Evolutionary conservation across 2,888 invertebrate genomes (phyloP).

Genomic region (Apoda limacodes): DNA sequence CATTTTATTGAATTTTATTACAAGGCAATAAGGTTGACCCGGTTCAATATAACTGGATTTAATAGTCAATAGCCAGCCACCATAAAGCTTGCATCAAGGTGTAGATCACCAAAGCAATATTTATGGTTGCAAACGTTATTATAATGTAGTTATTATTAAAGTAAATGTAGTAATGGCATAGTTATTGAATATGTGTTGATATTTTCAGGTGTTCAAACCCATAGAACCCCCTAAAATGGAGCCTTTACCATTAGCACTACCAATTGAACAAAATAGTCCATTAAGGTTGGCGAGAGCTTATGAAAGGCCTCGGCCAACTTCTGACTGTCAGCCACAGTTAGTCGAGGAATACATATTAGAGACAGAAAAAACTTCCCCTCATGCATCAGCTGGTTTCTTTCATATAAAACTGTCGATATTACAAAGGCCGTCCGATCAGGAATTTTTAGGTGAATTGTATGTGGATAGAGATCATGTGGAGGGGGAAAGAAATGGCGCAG

Average conservation of each 20-base stretch:
- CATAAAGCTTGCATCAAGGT: no score
- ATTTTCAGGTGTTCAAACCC: conserved; percentile 70
- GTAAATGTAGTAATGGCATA: no score
- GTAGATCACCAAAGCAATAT: not conserved
- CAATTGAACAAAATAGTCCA: conserved; percentile 52
- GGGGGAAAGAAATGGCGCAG: conserved; percentile 81
- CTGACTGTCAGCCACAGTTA: conserved; percentile 82
- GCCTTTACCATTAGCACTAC: conserved; percentile 66
- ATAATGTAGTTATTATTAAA: no score
- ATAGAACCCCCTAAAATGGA: conserved; percentile 75
- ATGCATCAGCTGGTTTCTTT: conserved; percentile 75
- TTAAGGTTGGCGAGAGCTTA: conserved; percentile 60
- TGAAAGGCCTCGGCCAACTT: conserved; percentile 72
- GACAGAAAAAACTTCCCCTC: conserved; percentile 78
- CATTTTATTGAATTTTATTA: no score
- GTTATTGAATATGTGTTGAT: no score
- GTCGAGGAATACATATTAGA: conserved; percentile 92
- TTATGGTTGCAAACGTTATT: no score
- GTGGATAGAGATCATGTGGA: conserved; percentile 87
- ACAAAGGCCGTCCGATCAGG: conserved; percentile 88
- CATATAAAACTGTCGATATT: conserved; percentile 89
- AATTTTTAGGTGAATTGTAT: conserved; percentile 90
- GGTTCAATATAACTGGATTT: no score
- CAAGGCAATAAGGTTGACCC: no score
- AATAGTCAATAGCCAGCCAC: no score